These are phyloP conservation scores for Drosophila paranaensis DNA, from an alignment of 2,888 invertebrate species.

Conservation along the genomic window DNA sequence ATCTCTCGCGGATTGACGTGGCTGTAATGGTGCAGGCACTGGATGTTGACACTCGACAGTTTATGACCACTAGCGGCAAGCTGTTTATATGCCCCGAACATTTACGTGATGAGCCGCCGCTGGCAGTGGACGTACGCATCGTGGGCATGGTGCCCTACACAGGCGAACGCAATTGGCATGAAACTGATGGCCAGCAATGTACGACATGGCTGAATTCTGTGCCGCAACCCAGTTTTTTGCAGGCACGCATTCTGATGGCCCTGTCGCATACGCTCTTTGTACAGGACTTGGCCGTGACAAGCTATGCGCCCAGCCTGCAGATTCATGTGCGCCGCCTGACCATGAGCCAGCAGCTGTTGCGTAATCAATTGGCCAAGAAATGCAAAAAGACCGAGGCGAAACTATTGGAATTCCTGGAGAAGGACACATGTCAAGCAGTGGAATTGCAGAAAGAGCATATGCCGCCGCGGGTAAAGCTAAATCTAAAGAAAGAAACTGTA, in stretches of 20 bases:
- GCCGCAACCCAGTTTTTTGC: conserved; percentile 43
- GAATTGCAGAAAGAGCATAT: background rate
- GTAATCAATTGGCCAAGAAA: conserved; percentile 38
- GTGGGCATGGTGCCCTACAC: conserved; percentile 52
- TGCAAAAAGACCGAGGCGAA: conserved; percentile 5
- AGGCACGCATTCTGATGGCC: conserved; percentile 46
- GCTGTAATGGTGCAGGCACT: conserved; percentile 55
- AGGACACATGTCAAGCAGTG: no score
- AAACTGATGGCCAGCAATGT: conserved; percentile 19
- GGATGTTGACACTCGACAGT: conserved; percentile 57
- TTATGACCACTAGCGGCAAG: conserved; percentile 33
- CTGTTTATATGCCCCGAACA: conserved; percentile 49
- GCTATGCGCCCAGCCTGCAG: conserved; percentile 41
- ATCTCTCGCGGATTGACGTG: conserved; percentile 39
- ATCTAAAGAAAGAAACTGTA: background rate
- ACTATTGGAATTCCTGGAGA: conserved; percentile 36
- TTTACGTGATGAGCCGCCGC: conserved; percentile 20
- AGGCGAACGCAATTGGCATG: conserved; percentile 56
- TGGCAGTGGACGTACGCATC: conserved; percentile 53
- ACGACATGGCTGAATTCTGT: conserved; percentile 28
- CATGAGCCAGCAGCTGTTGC: conserved; percentile 20
- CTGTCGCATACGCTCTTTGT: conserved; percentile 56
- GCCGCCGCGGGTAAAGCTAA: background rate
- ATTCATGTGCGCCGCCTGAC: conserved; percentile 28
- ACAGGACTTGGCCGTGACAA: conserved; percentile 24